These are phyloP conservation scores for Anniella stebbinsi DNA, from an alignment of 2,797 vertebrate species.

Conservation along the genomic window DNA sequence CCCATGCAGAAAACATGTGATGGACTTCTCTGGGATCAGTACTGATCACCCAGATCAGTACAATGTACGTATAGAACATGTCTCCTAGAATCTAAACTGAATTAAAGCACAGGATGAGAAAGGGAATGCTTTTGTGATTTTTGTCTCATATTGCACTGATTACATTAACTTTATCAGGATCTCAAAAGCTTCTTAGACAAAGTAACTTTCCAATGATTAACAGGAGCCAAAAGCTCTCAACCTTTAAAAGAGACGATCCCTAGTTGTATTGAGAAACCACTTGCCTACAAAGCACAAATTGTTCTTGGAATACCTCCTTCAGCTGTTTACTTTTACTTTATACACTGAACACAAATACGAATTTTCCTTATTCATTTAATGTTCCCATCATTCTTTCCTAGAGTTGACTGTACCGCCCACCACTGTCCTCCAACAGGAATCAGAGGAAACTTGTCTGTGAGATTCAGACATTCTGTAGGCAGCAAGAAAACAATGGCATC, in stretches of 20 bases:
- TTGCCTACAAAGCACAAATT: constrained; percentile 21
- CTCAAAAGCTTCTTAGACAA: not conserved
- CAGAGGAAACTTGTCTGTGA: constrained; percentile 14
- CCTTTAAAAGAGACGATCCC: not conserved
- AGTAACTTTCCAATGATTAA: constrained; percentile 1
- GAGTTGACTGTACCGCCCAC: not conserved
- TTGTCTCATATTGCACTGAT: constrained; percentile 1
- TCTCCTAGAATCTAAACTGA: not conserved
- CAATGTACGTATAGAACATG: not conserved
- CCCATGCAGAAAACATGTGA: not conserved
- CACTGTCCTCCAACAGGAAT: rapidly evolving
- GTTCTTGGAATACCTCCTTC: constrained; percentile 19
- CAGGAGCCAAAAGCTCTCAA: constrained; percentile 1
- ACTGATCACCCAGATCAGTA: not conserved
- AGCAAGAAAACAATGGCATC: constrained; percentile 9
- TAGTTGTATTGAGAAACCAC: constrained; percentile 13
- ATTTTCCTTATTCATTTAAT: constrained; percentile 15
- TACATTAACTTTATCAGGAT: constrained; percentile 8
- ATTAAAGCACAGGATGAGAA: not conserved
- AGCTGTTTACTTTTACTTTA: constrained; percentile 38
- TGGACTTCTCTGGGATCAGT: not conserved
- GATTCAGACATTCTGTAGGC: constrained; percentile 28
- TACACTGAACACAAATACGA: constrained; percentile 10
- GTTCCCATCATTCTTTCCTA: constrained; percentile 21
- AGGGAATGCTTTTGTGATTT: not conserved